Evolutionary conservation across 1,140 invertebrate genomes (phyloP).

Genomic region (Aporrectodea caliginosa): DNA sequence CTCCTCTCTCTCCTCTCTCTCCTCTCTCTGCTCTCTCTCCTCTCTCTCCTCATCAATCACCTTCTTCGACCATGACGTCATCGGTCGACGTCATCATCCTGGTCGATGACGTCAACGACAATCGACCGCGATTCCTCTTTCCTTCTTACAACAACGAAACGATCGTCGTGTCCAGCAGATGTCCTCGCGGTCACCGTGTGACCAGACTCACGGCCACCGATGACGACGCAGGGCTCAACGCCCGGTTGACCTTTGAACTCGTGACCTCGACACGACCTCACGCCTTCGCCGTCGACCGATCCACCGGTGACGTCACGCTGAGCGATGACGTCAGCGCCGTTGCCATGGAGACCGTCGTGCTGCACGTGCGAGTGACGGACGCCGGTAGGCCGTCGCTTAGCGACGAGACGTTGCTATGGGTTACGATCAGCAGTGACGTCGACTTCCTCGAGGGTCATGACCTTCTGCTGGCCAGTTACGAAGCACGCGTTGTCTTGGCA

Average conservation of each 20-base stretch:
- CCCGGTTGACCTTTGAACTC: slow-evolving; percentile 1
- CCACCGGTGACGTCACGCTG: slow-evolving; percentile 11
- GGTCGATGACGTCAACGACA: slow-evolving; percentile 33
- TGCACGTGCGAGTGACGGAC: slow-evolving; percentile 20
- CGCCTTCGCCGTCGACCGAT: slow-evolving; percentile 5
- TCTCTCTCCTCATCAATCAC: neutral
- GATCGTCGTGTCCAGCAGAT: slow-evolving; percentile 17
- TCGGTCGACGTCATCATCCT: slow-evolving; percentile 14
- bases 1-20: neutral
- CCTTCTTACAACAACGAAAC: slow-evolving; percentile 25
- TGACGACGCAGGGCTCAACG: slow-evolving; percentile 20
- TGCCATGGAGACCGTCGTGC: neutral
- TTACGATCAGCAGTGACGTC: slow-evolving; percentile 7
- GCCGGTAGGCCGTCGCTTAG: slow-evolving; percentile 15
- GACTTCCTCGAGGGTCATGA: neutral
- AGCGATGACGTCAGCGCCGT: neutral
- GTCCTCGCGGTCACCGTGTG: slow-evolving; percentile 6
- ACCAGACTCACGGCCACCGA: slow-evolving; percentile 19
- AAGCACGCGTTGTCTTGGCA: neutral
- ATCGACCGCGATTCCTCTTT: slow-evolving; percentile 26
- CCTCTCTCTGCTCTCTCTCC: neutral
- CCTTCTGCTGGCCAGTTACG: neutral
- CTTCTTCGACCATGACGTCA: neutral
- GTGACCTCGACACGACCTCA: neutral
- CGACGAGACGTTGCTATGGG: neutral